Base-by-base conservation (phyloP, 2,888 invertebrate genomes). In the Napeogenes sylphis region DNA sequence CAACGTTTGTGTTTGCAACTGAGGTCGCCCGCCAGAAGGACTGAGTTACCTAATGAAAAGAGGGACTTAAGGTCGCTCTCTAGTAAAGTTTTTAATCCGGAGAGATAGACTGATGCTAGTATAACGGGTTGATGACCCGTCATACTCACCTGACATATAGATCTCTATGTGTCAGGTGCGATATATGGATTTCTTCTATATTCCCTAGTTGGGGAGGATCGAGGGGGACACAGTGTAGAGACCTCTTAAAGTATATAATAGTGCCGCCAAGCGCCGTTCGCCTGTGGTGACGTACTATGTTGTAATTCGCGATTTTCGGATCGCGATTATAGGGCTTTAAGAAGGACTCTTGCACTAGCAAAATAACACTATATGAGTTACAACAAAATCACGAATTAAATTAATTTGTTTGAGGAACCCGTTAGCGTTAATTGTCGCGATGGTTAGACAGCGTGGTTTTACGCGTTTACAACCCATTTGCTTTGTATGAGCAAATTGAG, bases 171-270 rank as follows among this genome's bases (percentile, higher is more conserved):
- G n/a, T n/a, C n/a, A n/a, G n/a, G n/a, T n/a, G n/a, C n/a, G n/a
- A n/a, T n/a, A n/a, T n/a, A n/a, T n/a, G n/a, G n/a, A n/a, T n/a
- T n/a, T 47, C 55, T 56, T 66, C 55, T 65, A 71, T 66, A 70
- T 71, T 62, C 62, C 55, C 60, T 64, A 72, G 62, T 0, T 8
- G 30, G 13, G 65, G 60, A 4, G 65, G 33, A 5, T 45, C 42
- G 0, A 59, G n/a, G 4, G 59, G 61, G 8, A 38, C 30, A n/a
- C 61, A 62, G 42, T 65, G 64, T 13, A 65, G 46, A 12, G 61
- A 56, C 42, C 38, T 59, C 42, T 14, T 59, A 10, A 56, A 59
- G 6, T 61, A 64, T 5, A 64, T 68, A 10, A 56, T 14, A 10
- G 57, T 69, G 0, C 61, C 58, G 46, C 64, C 63, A 0, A 53